Conservation (phyloP, 2,113 vertebrate genomes). For the Zosterops japonicus region DNA sequence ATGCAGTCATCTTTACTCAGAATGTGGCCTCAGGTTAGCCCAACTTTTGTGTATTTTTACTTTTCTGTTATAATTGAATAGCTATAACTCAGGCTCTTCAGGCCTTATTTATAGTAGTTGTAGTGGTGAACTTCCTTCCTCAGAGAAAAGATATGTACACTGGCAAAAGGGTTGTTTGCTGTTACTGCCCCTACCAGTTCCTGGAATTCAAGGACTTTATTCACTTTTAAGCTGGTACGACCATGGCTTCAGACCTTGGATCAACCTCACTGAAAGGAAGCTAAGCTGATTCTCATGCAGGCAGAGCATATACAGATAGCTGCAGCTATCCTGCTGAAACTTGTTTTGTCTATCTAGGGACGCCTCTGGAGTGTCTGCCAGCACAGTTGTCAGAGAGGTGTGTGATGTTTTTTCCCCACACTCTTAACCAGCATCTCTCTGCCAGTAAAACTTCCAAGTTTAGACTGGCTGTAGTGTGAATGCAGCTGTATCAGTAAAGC, state of each 20-base stretch:
- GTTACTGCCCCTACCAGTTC: not conserved
- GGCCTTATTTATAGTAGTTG: not conserved
- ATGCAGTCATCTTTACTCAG: not conserved
- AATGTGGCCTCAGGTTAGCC: not conserved
- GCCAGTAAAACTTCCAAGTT: slow-evolving; percentile 53
- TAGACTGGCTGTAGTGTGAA: not conserved
- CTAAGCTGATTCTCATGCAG: not conserved
- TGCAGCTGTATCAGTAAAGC: not conserved
- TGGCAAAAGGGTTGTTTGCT: not conserved
- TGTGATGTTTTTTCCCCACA: not conserved
- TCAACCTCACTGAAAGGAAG: not conserved
- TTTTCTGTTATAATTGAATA: not conserved
- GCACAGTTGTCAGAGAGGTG: not conserved
- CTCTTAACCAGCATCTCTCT: not conserved
- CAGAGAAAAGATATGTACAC: not conserved
- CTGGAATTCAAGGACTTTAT: not conserved
- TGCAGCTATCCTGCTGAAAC: not conserved
- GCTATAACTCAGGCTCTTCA: not conserved
- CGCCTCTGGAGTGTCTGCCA: not conserved
- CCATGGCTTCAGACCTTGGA: not conserved
- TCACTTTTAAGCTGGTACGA: not conserved
- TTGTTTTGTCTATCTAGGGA: slow-evolving; percentile 22
- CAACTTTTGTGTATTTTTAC: not conserved
- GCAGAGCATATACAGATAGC: not conserved
- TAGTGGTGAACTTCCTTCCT: not conserved